A percentile compares a stretch with the other conserved stretches of the same genome.
These are phyloP conservation scores for Vireo altiloquus DNA, from an alignment of 2,113 vertebrate species.

Conservation along the genomic window DNA sequence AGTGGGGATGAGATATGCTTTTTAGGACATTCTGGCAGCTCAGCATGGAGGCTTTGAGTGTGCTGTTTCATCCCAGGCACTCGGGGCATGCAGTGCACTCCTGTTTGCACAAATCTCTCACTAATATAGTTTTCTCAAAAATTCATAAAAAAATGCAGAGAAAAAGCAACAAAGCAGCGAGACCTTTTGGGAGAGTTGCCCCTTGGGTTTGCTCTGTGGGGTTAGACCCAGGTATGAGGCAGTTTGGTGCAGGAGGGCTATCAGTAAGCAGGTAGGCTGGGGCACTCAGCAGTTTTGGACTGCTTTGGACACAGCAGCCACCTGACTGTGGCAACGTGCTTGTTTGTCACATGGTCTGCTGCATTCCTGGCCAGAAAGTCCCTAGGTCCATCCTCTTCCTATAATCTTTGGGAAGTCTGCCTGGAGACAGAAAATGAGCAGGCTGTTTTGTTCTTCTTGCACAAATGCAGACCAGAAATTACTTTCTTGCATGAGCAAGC, in stretches of 20 bases:
- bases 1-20: background rate
- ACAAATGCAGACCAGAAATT: background rate
- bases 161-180: rapidly evolving
- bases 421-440: background rate
- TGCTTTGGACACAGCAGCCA: background rate
- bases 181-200: background rate
- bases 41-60: background rate
- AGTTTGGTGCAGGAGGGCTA: background rate
- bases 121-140: background rate
- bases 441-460: background rate
- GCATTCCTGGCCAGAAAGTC: background rate
- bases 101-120: background rate
- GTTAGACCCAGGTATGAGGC: background rate
- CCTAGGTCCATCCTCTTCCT: background rate
- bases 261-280: background rate
- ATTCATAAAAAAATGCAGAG: background rate
- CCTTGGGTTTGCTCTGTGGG: background rate
- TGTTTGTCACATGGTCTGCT: background rate
- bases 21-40: background rate
- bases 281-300: background rate
- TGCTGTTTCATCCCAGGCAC: background rate
- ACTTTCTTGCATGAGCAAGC: background rate
- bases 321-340: background rate
- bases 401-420: background rate
- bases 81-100: background rate